These are phyloP conservation scores for Charanyca ferruginea DNA, from an alignment of 2,888 invertebrate species.

Conservation along the genomic window DNA sequence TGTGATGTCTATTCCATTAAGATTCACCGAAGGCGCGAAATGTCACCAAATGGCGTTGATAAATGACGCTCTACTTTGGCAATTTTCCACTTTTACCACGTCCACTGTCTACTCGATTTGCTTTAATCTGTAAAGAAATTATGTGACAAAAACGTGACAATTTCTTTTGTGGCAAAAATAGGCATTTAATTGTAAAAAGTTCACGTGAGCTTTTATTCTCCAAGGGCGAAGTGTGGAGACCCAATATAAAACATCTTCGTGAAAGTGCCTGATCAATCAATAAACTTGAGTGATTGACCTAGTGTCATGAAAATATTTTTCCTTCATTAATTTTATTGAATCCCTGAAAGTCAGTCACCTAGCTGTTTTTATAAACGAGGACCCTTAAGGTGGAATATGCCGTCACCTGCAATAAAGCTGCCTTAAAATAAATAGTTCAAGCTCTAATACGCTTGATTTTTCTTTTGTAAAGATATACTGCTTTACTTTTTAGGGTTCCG, in stretches of 20 bases:
- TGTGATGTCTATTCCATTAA: constrained; percentile 74
- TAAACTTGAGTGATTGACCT: constrained; percentile 54
- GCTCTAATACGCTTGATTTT: neutral
- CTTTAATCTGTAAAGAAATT: constrained; percentile 74
- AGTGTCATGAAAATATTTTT: constrained; percentile 44
- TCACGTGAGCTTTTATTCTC: constrained; percentile 38
- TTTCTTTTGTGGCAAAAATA: constrained; percentile 50
- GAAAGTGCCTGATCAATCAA: constrained; percentile 51
- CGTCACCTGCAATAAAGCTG: constrained; percentile 34
- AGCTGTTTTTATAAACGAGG: constrained; percentile 45
- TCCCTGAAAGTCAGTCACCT: constrained; percentile 41
- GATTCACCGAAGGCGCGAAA: constrained; percentile 78
- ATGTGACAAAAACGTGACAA: constrained; percentile 65
- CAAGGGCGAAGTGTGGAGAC: constrained; percentile 17
- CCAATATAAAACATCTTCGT: constrained; percentile 33
- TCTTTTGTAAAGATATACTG: constrained; percentile 19
- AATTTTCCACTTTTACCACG: constrained; percentile 81
- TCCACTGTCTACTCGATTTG: constrained; percentile 73
- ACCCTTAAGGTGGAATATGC: constrained; percentile 18
- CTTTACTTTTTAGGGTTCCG: no score
- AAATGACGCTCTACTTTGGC: constrained; percentile 80
- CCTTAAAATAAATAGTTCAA: constrained; percentile 28
- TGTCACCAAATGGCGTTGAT: constrained; percentile 81
- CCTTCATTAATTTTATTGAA: constrained; percentile 56
- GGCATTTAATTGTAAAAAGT: constrained; percentile 37